Base-by-base conservation (phyloP, 2,888 invertebrate genomes). In the Dynastes grantii region DNA sequence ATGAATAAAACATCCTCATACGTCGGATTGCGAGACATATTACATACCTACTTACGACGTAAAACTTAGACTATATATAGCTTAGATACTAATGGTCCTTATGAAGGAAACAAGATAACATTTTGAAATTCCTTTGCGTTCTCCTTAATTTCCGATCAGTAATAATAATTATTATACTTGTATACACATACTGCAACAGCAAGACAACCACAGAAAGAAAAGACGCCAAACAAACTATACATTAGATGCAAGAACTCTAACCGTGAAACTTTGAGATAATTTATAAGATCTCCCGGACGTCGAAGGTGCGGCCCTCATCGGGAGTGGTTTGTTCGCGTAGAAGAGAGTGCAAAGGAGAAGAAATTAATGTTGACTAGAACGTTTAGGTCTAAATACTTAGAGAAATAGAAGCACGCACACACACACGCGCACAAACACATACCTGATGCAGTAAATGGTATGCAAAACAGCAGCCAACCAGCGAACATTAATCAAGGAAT, bases 281-380 rank as follows among this genome's bases (percentile, higher is more conserved):
- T 68, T 68, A 51, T 68, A 68, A 68, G 51, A 51, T 68, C 68
- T 45, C 68, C n/a, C 49, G 51, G 29, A 68, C 29, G n/a, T 68
- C 27, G 27, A 40, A 68, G 51, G 51, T 68, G 68, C 68, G 68
- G 68, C 51, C n/a, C 45, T 32, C 27, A 51, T 29, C 45, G 27
- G 49, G 49, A 68, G 16, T 32, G 37, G 13, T 37, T 16, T 16
- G 37, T 5, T n/a, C 16, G 65, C n/a, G n/a, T 37, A 65, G 32
- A 40, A 16, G 32, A 16, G 16, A 37, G 32, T 16, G 11, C 45
- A 40, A 65, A 16, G 37, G 65, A 63, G 68, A 11, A 68, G 68
- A 68, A 68, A 68, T 68, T 68, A 68, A 68, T 68, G 49, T 68
- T 49, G 68, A 27, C 9, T 45, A 27, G 45, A 68, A 68, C 49